Evolutionary conservation across 1,140 invertebrate species (phyloP).

Genomic region (Nylanderia fulva): DNA sequence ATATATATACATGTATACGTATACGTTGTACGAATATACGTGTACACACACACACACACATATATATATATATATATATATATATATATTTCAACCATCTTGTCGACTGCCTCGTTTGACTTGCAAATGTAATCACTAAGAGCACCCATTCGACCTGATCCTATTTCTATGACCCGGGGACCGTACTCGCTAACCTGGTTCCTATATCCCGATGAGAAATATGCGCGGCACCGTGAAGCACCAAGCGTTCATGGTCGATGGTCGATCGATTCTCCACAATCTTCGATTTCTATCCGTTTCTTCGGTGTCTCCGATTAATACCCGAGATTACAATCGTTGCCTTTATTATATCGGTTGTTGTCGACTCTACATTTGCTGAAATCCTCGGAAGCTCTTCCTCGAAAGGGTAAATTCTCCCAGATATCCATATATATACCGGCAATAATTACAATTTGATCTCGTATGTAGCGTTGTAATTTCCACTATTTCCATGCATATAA

Average conservation of each 20-base stretch:
- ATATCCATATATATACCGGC: not conserved
- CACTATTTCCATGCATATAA: conserved; percentile 29
- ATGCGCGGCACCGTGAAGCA: conserved; percentile 30
- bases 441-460: conserved; percentile 43
- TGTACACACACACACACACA: not conserved
- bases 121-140: conserved; percentile 84
- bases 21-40: not conserved
- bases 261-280: not conserved
- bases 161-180: conserved; percentile 74
- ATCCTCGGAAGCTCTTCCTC: not conserved
- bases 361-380: not conserved
- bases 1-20: not conserved
- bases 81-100: conserved; percentile 77
- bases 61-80: conserved; percentile 6
- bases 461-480: conserved; percentile 16
- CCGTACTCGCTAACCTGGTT: conserved; percentile 56
- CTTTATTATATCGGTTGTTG: not conserved
- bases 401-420: not conserved
- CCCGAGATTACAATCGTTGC: not conserved
- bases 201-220: conserved; percentile 56
- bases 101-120: conserved; percentile 81
- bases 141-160: conserved; percentile 80
- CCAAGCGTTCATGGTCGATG: not conserved
- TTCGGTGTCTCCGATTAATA: not conserved
- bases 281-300: not conserved